Percentiles rank a stretch among this genome's conserved stretches.
Evolutionary conservation across 2,797 vertebrate species (phyloP).

Genomic region (Siniperca obscura): DNA sequence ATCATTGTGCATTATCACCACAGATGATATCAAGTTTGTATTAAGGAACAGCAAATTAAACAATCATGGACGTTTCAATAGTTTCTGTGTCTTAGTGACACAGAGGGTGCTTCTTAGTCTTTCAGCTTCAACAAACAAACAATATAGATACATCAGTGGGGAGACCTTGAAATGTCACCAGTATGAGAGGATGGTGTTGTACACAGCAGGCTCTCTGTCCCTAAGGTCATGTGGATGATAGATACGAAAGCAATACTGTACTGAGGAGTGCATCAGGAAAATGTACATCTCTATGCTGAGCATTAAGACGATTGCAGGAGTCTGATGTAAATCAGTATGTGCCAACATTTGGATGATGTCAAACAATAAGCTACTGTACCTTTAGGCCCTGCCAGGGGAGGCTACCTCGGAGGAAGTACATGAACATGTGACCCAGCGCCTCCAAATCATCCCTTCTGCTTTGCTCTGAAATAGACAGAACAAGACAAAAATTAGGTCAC

Average conservation of each 20-base stretch:
- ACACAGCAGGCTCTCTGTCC: constrained; percentile 17
- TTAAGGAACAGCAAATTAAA: constrained; percentile 15
- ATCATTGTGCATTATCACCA: neutral
- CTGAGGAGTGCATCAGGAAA: constrained; percentile 4
- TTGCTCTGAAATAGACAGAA: constrained; percentile 88
- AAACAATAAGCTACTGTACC: constrained; percentile 79
- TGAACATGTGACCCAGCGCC: constrained; percentile 98
- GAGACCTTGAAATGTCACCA: constrained; percentile 33
- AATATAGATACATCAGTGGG: neutral
- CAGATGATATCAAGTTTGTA: neutral
- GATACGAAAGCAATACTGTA: constrained; percentile 21
- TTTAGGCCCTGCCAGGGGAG: constrained; percentile 99
- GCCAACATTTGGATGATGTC: neutral
- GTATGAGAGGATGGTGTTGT: constrained; percentile 21
- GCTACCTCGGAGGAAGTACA: constrained; percentile 98
- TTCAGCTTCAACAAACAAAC: constrained; percentile 37
- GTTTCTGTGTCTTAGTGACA: neutral
- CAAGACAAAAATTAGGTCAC: constrained; percentile 13
- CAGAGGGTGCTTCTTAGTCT: neutral
- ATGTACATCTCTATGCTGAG: neutral
- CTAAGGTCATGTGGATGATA: constrained; percentile 16
- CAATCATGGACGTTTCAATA: neutral
- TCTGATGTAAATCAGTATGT: constrained; percentile 28
- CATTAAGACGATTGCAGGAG: constrained; percentile 25
- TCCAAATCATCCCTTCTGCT: constrained; percentile 98